These are phyloP conservation scores for Oscheius onirici DNA, from an alignment of 2,888 invertebrate species.

Conservation along the genomic window DNA sequence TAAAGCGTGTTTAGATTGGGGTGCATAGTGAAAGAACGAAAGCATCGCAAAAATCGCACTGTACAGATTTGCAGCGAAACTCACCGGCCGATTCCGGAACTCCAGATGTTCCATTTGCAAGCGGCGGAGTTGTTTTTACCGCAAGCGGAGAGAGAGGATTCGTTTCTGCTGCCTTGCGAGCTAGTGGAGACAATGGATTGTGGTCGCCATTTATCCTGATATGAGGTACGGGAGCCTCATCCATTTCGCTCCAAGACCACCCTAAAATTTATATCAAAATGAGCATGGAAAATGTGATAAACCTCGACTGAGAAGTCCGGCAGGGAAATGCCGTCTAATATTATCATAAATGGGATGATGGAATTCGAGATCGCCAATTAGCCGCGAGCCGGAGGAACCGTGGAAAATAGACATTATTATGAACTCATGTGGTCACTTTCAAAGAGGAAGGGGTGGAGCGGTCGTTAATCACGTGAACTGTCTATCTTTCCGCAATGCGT, in stretches of 20 bases:
- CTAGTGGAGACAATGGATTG: not conserved
- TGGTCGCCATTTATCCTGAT: slow-evolving; percentile 2
- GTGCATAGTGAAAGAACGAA: no score
- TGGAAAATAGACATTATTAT: slow-evolving; percentile 15
- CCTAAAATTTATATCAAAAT: not conserved
- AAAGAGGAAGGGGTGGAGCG: slow-evolving; percentile 4
- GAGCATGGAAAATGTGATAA: not conserved
- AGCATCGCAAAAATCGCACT: no score
- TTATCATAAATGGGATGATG: slow-evolving; percentile 25
- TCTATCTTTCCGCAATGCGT: not conserved
- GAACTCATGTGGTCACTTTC: not conserved
- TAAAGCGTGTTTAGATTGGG: no score
- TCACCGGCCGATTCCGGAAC: no score
- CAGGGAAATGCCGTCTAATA: not conserved
- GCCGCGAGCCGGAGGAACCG: slow-evolving; percentile 18
- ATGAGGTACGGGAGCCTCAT: not conserved
- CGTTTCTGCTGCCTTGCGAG: not conserved
- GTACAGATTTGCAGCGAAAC: no score
- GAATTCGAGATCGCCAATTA: slow-evolving; percentile 13
- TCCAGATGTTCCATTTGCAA: no score
- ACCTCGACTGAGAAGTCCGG: slow-evolving; percentile 5
- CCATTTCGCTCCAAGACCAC: not conserved
- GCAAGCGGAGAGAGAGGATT: no score
- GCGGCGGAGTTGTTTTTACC: no score
- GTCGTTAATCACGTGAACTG: slow-evolving; percentile 24